Evolutionary conservation across 2,113 vertebrate genomes (phyloP).

Genomic region (Herpailurus yagouaroundi): DNA sequence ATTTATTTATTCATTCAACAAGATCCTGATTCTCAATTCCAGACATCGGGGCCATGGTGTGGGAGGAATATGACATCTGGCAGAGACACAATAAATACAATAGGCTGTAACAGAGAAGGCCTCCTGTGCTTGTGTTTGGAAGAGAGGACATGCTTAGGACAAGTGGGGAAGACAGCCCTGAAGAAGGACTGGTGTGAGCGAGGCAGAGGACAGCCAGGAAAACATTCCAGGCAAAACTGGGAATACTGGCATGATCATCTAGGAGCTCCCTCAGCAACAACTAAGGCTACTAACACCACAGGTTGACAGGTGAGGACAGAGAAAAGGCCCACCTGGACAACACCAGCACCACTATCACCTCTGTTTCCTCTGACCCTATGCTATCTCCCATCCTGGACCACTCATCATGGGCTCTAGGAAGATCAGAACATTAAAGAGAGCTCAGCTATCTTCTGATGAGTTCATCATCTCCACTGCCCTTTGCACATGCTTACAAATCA

Average conservation of each 20-base stretch:
- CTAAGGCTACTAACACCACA: accelerated
- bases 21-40: neutral
- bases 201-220: neutral
- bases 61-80: neutral
- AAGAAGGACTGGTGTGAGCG: neutral
- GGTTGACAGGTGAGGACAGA: neutral
- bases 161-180: neutral
- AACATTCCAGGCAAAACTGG: neutral
- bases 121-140: neutral
- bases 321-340: neutral
- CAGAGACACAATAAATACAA: neutral
- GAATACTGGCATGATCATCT: accelerated
- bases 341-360: no score
- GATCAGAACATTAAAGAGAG: neutral
- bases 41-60: neutral
- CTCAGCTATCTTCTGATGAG: neutral
- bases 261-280: neutral
- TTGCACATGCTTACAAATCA: neutral
- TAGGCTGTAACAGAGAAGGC: neutral
- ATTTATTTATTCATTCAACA: neutral
- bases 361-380: neutral
- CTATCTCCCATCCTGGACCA: neutral
- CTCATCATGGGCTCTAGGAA: neutral
- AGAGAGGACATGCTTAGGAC: neutral
- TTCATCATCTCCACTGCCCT: no score